phyloP scores from a whole-genome alignment of 35 echinoderm and acorn worm species.

The Hemicentrotus pulcherrimus region DNA sequence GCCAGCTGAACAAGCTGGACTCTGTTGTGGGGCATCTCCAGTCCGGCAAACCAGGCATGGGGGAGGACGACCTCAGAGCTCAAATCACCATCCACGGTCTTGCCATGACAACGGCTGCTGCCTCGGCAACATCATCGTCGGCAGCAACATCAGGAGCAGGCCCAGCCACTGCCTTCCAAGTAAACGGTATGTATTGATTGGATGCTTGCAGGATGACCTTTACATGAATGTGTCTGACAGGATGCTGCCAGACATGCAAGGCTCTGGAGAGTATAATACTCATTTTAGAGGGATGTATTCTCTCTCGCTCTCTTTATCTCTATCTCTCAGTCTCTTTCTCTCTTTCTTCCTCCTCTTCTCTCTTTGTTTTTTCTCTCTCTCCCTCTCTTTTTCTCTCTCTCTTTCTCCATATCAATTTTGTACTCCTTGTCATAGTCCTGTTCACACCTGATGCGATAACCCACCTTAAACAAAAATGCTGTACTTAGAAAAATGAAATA shows the following conservation, averaged over 20 bases:
- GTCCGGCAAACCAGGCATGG: conserved; percentile 67
- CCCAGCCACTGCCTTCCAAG: neutral
- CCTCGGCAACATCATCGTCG: conserved; percentile 15
- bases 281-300: neutral
- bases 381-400: no score
- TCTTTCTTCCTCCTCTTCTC: no score
- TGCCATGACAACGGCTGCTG: conserved; percentile 24
- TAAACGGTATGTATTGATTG: conserved; percentile 7
- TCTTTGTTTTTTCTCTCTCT: no score
- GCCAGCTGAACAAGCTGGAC: conserved; percentile 80
- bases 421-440: no score
- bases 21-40: conserved; percentile 68
- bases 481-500: no score
- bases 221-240: neutral
- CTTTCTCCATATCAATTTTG: no score
- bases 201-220: neutral
- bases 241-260: neutral
- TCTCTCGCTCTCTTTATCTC: neutral
- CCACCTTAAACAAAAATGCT: no score
- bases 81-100: conserved; percentile 31
- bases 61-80: conserved; percentile 69
- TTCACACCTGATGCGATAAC: no score
- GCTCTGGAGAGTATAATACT: neutral
- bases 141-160: conserved; percentile 36
- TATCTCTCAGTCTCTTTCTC: neutral